These are phyloP conservation scores for Bombus sibiricus DNA, from an alignment of 1,140 invertebrate species.

Conservation along the genomic window DNA sequence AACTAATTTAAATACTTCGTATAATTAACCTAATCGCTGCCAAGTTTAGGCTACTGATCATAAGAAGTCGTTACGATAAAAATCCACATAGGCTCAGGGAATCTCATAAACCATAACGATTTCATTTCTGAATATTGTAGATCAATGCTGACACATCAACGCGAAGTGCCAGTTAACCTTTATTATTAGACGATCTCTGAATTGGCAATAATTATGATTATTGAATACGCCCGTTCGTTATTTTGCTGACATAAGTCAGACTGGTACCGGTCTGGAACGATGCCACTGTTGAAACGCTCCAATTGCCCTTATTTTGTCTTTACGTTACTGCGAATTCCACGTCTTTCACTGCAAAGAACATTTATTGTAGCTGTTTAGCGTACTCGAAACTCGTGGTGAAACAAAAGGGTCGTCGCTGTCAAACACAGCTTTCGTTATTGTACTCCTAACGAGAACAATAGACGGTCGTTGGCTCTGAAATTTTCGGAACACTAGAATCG, in stretches of 20 bases:
- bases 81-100: no score
- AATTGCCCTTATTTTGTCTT: background rate
- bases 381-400: constrained; percentile 1
- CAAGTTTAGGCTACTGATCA: no score
- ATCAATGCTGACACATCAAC: no score
- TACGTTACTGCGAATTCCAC: background rate
- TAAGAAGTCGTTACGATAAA: no score
- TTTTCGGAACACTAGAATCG: constrained; percentile 13
- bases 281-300: background rate
- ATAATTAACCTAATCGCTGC: no score
- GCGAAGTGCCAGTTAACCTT: no score
- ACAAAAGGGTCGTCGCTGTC: constrained; percentile 26
- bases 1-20: no score
- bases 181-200: background rate
- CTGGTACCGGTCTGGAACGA: background rate
- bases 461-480: background rate
- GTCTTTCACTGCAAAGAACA: background rate
- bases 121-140: no score
- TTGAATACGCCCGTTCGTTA: background rate
- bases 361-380: constrained; percentile 30
- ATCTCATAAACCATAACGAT: no score
- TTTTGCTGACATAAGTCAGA: background rate
- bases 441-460: background rate
- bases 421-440: constrained; percentile 20
- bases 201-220: background rate